phyloP scores from a whole-genome alignment of 2,797 vertebrate species.

The Anguilla megastoma region DNA sequence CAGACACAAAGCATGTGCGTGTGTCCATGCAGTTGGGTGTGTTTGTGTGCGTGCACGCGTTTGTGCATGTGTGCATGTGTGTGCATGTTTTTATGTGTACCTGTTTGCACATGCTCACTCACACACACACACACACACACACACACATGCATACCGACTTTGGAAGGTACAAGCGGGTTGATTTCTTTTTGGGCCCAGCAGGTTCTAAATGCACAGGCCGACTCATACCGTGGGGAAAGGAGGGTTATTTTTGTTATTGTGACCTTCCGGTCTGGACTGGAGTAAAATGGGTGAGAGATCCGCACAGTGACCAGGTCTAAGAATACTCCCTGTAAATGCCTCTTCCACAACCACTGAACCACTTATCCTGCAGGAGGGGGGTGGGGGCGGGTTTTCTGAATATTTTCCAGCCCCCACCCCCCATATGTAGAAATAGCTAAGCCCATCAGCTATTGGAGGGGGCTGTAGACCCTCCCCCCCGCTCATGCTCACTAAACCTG shows the following conservation, averaged over 20 bases:
- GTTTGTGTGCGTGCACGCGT: too few species aligned
- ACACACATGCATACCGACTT: slow-evolving; percentile 27
- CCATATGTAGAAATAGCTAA: neutral
- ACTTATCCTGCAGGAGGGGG: neutral
- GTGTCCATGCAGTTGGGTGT: too few species aligned
- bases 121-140: neutral
- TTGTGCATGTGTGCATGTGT: too few species aligned
- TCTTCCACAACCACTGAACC: neutral
- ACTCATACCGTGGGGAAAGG: slow-evolving; percentile 22
- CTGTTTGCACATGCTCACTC: neutral
- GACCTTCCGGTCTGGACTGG: neutral
- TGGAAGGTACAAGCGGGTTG: neutral
- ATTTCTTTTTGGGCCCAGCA: neutral
- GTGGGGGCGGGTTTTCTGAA: neutral
- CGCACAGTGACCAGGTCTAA: slow-evolving; percentile 37
- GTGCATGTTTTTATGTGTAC: neutral
- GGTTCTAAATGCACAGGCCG: neutral
- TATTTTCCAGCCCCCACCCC: neutral
- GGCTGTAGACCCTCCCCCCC: neutral
- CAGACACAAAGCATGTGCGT: too few species aligned
- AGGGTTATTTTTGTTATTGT: neutral
- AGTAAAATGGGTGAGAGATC: neutral
- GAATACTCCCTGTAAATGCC: slow-evolving; percentile 43
- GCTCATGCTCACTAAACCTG: neutral
- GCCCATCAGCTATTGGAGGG: neutral